Evolutionary conservation across 2,113 vertebrate genomes (phyloP).

Genomic region (Bettongia penicillata): DNA sequence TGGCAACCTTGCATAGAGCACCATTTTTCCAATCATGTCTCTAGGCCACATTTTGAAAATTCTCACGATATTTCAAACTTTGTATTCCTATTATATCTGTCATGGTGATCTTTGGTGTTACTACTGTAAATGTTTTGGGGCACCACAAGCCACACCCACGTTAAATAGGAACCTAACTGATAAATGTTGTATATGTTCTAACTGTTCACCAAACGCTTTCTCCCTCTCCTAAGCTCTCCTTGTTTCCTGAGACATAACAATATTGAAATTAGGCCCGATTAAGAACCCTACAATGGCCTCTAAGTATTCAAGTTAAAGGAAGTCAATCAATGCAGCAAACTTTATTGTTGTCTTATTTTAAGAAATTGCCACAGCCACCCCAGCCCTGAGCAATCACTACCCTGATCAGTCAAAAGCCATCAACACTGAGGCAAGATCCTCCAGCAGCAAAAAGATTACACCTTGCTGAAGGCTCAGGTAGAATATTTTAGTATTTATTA

Average conservation of each 20-base stretch:
- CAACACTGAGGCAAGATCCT: neutral
- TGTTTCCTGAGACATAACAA: neutral
- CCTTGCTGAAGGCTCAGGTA: neutral
- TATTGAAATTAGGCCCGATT: neutral
- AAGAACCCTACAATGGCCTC: neutral
- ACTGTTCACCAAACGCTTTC: neutral
- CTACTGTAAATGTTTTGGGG: neutral
- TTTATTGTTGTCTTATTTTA: neutral
- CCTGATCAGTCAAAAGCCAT: neutral
- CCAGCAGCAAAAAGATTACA: neutral
- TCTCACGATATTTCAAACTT: neutral
- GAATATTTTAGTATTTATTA: neutral
- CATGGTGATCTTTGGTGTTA: neutral
- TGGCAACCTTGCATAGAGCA: neutral
- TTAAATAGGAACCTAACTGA: neutral
- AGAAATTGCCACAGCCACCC: neutral
- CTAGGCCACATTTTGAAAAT: neutral
- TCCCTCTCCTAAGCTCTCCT: neutral
- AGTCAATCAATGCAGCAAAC: neutral
- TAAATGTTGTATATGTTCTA: neutral
- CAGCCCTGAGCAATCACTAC: neutral
- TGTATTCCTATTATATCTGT: neutral
- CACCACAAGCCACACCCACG: neutral
- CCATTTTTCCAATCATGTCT: neutral
- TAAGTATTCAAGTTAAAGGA: neutral